phyloP scores from a whole-genome alignment of 2,888 invertebrate species.

The Scotopteryx bipunctaria region DNA sequence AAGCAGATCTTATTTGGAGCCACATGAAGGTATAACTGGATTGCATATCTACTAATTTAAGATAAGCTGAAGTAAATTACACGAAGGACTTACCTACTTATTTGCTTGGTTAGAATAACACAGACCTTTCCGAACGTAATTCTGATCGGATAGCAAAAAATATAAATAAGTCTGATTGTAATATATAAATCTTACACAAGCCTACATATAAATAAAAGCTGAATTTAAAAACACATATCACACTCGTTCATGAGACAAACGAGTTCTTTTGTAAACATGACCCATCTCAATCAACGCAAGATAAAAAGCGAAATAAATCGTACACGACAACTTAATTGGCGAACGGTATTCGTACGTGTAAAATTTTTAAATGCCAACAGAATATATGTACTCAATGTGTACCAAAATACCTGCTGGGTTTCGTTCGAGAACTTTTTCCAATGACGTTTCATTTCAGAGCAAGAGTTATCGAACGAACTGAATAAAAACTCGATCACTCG shows the following conservation, averaged over 20 bases:
- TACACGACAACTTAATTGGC: constrained; percentile 26
- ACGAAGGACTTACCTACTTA: too few relatives aligned
- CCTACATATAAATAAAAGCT: background rate
- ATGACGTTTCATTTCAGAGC: constrained; percentile 50
- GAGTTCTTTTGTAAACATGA: constrained; percentile 21
- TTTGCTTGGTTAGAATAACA: too few relatives aligned
- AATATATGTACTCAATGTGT: constrained; percentile 24
- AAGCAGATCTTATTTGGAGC: too few relatives aligned
- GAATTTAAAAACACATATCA: background rate
- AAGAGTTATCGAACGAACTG: constrained; percentile 36
- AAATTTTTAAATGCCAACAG: constrained; percentile 26
- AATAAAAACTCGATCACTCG: constrained; percentile 33
- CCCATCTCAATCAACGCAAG: constrained; percentile 23
- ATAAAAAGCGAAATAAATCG: constrained; percentile 25
- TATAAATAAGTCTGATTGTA: background rate
- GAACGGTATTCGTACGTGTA: constrained; percentile 21
- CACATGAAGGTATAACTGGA: too few relatives aligned
- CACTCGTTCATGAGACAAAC: constrained; percentile 4
- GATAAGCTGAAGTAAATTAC: too few relatives aligned
- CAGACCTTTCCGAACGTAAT: too few relatives aligned
- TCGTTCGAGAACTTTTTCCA: constrained; percentile 45
- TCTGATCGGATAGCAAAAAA: too few relatives aligned
- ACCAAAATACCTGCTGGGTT: constrained; percentile 20
- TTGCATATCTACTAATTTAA: too few relatives aligned
- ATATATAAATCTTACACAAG: background rate